phyloP scores from a whole-genome alignment of 1,140 invertebrate species.

The Pseudomyrmex concolor region DNA sequence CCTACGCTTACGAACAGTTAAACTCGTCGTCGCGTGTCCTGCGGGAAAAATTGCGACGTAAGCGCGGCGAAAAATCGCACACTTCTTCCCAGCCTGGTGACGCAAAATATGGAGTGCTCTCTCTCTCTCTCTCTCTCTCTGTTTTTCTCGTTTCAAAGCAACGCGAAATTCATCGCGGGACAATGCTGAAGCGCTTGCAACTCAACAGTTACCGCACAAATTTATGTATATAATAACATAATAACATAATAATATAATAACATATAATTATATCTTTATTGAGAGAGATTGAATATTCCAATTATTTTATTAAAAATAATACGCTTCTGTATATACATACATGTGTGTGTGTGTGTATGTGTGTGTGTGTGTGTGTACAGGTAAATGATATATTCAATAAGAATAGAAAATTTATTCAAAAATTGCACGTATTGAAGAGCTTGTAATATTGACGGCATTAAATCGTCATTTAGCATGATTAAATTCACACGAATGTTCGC shows the following conservation, averaged over 20 bases:
- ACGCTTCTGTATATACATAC: too few species aligned
- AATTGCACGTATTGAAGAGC: not conserved
- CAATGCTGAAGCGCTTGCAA: not conserved
- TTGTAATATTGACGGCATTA: not conserved
- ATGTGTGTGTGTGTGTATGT: too few species aligned
- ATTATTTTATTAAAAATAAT: too few species aligned
- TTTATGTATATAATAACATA: too few species aligned
- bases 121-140: not conserved
- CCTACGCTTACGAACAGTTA: slow-evolving; percentile 11
- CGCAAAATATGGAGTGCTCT: not conserved
- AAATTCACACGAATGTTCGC: not conserved
- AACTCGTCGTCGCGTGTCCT: not conserved
- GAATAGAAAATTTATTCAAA: not conserved
- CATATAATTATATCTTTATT: too few species aligned
- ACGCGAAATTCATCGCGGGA: not conserved
- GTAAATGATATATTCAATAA: too few species aligned
- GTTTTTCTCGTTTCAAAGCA: not conserved
- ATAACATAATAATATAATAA: too few species aligned
- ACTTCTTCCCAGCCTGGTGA: not conserved
- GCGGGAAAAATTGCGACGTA: slow-evolving; percentile 26
- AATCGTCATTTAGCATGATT: not conserved
- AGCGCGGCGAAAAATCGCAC: slow-evolving; percentile 13
- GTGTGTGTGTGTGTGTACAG: too few species aligned
- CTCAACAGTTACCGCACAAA: not conserved
- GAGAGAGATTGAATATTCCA: too few species aligned